phyloP scores from a whole-genome alignment of 1,140 invertebrate species.

The Carposina sasakii region DNA sequence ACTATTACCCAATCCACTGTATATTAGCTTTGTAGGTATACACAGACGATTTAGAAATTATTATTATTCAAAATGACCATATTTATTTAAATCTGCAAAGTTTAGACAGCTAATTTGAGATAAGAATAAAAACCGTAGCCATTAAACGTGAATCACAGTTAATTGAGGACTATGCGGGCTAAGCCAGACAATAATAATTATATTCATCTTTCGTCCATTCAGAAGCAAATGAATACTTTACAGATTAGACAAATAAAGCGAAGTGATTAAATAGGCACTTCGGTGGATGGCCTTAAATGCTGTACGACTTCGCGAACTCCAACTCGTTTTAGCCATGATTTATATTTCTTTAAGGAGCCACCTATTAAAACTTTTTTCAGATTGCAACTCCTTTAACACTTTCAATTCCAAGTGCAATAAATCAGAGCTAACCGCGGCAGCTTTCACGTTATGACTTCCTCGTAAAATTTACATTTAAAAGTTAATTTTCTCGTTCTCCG shows the following conservation, averaged over 20 bases:
- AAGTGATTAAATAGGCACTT: constrained; percentile 52
- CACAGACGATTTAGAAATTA: too few species aligned
- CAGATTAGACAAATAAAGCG: constrained; percentile 55
- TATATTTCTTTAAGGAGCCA: constrained; percentile 68
- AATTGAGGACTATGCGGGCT: too few species aligned
- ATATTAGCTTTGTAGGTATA: too few species aligned
- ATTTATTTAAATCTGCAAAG: too few species aligned
- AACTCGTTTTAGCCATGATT: constrained; percentile 56
- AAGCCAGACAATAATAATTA: too few species aligned
- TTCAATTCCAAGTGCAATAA: constrained; percentile 67
- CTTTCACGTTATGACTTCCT: constrained; percentile 69
- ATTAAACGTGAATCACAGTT: too few species aligned
- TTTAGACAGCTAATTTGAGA: too few species aligned
- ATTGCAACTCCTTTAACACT: constrained; percentile 69
- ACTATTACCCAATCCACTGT: too few species aligned
- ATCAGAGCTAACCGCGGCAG: constrained; percentile 66
- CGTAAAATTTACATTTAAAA: constrained; percentile 71
- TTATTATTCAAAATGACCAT: too few species aligned
- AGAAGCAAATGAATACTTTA: constrained; percentile 39
- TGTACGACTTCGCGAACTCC: constrained; percentile 53
- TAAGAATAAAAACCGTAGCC: too few species aligned
- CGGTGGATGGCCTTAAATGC: constrained; percentile 54
- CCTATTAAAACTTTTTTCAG: constrained; percentile 70
- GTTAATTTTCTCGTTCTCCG: constrained; percentile 60
- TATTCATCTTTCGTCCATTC: background rate